Conservation (phyloP, 2,888 invertebrate genomes). For the Drosophila paramelanica region DNA sequence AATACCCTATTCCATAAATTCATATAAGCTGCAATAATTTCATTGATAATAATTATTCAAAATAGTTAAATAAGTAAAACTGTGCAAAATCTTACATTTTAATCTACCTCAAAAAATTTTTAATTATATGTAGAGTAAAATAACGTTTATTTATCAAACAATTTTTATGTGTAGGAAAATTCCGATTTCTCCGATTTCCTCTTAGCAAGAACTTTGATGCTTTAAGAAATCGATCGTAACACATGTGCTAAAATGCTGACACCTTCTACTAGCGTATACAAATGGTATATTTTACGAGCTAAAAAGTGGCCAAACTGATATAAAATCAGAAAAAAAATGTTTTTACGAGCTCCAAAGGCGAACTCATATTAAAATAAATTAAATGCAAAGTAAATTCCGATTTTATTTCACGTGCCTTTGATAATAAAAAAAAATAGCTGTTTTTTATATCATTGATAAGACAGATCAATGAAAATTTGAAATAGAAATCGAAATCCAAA, state of each 20-base stretch:
- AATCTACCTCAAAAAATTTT: too few species aligned
- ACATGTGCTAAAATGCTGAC: not conserved
- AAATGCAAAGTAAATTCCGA: constrained; percentile 32
- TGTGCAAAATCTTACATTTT: too few species aligned
- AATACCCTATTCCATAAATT: not conserved
- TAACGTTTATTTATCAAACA: too few species aligned
- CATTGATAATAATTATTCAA: too few species aligned
- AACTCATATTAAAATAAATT: constrained; percentile 25
- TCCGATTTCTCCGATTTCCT: too few species aligned
- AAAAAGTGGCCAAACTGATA: constrained; percentile 54
- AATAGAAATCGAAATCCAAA: constrained; percentile 32
- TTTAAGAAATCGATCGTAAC: not conserved
- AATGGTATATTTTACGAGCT: constrained; percentile 61
- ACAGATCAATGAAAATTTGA: constrained; percentile 39
- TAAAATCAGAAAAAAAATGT: constrained; percentile 56
- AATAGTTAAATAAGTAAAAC: too few species aligned
- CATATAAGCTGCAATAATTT: too few species aligned
- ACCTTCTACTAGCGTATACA: constrained; percentile 2
- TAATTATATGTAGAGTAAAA: too few species aligned
- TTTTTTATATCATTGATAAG: constrained; percentile 57
- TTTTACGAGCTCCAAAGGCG: constrained; percentile 55
- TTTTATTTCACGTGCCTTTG: constrained; percentile 19
- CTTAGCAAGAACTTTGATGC: not conserved
- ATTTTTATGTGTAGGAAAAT: too few species aligned
- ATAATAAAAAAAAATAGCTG: constrained; percentile 19